Percentiles rank a stretch among this genome's conserved stretches.
Evolutionary conservation across 2,797 vertebrate genomes (phyloP).

Genomic region (Muscicapa comitata): DNA sequence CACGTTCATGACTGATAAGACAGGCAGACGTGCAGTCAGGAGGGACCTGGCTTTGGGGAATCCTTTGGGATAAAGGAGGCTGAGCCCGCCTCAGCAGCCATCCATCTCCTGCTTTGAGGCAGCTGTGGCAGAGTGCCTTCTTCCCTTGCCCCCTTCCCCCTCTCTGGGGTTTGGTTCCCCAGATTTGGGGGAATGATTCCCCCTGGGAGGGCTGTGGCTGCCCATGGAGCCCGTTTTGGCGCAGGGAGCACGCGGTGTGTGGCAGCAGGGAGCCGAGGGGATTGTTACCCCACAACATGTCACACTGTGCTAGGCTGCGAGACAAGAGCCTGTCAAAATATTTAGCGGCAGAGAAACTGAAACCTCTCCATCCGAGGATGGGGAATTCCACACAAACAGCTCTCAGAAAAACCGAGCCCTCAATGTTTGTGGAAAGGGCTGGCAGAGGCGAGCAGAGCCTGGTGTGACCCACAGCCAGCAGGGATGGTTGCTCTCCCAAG

Average conservation of each 20-base stretch:
- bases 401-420: background rate
- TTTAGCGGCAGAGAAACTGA: background rate
- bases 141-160: background rate
- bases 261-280: background rate
- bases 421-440: background rate
- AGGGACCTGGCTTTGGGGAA: background rate
- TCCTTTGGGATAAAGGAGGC: too few relatives aligned
- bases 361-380: background rate
- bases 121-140: rapidly evolving
- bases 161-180: background rate
- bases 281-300: background rate
- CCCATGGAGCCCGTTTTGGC: rapidly evolving
- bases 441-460: background rate
- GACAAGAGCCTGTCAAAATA: slow-evolving; percentile 42
- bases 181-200: too few relatives aligned
- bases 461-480: rapidly evolving
- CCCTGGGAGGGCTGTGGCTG: rapidly evolving
- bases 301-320: background rate
- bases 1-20: background rate
- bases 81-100: rapidly evolving
- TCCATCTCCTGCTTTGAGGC: rapidly evolving
- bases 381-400: background rate
- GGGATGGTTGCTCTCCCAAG: rapidly evolving
- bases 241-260: rapidly evolving
- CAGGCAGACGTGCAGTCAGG: rapidly evolving